These are phyloP conservation scores for Microctenopoma stevenorrisi DNA, from an alignment of 2,797 vertebrate species.

Conservation along the genomic window DNA sequence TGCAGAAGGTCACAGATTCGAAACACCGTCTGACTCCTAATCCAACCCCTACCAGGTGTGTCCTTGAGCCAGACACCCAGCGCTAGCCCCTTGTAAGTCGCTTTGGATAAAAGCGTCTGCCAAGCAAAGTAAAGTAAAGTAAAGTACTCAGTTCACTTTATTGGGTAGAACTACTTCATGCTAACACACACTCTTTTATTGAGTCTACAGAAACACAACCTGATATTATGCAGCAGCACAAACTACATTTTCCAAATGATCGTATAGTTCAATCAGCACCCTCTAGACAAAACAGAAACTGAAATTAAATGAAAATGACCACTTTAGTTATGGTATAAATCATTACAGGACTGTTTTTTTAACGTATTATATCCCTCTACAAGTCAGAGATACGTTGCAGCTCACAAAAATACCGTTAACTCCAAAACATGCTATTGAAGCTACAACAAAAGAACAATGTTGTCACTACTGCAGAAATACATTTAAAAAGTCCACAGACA, in stretches of 20 bases:
- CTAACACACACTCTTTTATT: background rate
- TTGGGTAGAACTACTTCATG: background rate
- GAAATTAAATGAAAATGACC: background rate
- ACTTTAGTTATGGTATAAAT: too few species aligned
- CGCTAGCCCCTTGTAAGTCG: too few species aligned
- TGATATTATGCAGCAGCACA: background rate
- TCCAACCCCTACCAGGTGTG: too few species aligned
- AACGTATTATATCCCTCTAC: background rate
- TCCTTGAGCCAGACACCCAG: too few species aligned
- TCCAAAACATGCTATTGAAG: background rate
- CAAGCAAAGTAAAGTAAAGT: too few species aligned
- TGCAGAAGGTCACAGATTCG: too few species aligned
- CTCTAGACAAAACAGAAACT: background rate
- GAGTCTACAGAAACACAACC: background rate
- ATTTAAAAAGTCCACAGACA: conserved; percentile 1
- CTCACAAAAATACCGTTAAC: background rate
- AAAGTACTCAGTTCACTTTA: too few species aligned
- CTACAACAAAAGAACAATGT: background rate
- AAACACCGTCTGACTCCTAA: too few species aligned
- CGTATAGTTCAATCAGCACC: background rate
- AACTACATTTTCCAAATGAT: background rate
- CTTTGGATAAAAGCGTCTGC: too few species aligned
- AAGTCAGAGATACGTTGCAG: background rate
- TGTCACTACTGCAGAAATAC: background rate
- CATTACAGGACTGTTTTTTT: background rate